A percentile compares a stretch with the other conserved stretches of the same genome.
Conservation (phyloP, 2,888 invertebrate species). For the Mamestra brassicae region DNA sequence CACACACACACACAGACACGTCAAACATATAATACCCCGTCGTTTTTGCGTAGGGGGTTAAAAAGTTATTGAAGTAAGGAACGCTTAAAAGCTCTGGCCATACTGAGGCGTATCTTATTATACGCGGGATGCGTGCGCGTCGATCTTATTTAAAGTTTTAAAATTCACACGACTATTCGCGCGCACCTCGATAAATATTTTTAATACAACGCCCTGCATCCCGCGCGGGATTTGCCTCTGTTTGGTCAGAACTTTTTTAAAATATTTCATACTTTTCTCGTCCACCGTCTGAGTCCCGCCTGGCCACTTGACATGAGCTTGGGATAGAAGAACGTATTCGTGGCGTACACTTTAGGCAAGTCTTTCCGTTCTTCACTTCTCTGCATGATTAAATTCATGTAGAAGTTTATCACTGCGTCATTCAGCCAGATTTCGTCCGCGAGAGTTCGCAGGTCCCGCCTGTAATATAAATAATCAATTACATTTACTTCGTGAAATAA, state of each 20-base stretch:
- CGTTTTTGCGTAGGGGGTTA: no score
- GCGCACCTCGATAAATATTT: background rate
- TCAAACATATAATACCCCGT: no score
- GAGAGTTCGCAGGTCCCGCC: constrained; percentile 96
- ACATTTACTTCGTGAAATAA: background rate
- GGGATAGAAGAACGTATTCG: constrained; percentile 99
- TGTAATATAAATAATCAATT: constrained; percentile 62
- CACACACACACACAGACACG: no score
- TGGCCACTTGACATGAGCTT: constrained; percentile 95
- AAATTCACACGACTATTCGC: background rate
- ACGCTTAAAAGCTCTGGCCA: background rate
- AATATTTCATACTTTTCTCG: constrained; percentile 92
- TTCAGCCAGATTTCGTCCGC: constrained; percentile 97
- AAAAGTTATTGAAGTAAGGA: background rate
- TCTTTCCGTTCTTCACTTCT: constrained; percentile 92
- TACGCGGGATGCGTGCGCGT: background rate
- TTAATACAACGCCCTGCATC: background rate
- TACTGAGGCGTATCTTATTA: background rate
- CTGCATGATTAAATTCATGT: constrained; percentile 97
- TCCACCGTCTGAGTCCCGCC: constrained; percentile 96
- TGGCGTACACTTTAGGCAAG: constrained; percentile 95
- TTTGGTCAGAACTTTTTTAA: background rate
- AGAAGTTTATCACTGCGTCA: constrained; percentile 99
- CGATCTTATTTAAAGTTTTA: background rate
- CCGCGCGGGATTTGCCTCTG: background rate